Base-by-base conservation (phyloP, 2,888 invertebrate genomes). In the Diogma glabrata region DNA sequence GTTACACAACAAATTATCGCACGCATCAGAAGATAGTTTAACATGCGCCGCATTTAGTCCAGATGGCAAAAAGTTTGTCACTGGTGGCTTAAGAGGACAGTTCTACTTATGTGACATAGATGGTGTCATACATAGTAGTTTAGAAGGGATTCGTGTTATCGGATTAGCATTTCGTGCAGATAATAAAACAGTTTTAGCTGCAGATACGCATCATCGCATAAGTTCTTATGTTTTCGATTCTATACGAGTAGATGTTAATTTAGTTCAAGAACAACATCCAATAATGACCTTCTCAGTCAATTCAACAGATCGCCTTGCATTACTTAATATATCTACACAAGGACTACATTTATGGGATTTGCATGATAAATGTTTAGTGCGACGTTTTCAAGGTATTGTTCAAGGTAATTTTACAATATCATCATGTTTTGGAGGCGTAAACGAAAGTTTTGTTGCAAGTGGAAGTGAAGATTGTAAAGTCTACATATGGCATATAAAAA, bases 291-390 rank as follows among this genome's bases (percentile, higher is more conserved):
- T 97, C 76, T 85, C 89, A 52, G 80, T 95, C 56, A 91, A 95
- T 72, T 83, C 86, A 60, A 79, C 86, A 17, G 95, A 95, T 70
- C 78, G 90, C 53, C 76, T 92, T 65, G 89, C 92, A 53, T 75
- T 96, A 63, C 75, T 96, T 54, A 96, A 96, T 73, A 91, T 95
- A 53, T 89, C 90, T 60, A 90, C 89, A 66, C 95, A 96, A 77
- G 97, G 97, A 58, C 87, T 97, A 59, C 96, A 97, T 69, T 76
- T 99, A 55, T 99, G 97, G 97, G 96, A 96, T 72, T 76, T 97
- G 59, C 82, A 87, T 71, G 85, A 91, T 72, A 81, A 82, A 65
- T 82, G 84, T 61, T 77, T 97, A 64, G 82, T 97, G 51, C 81
- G 95, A 53, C 88, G 94, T 64, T 97, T 92, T 74, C 93, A 94